Evolutionary conservation across 2,113 vertebrate species (phyloP).

Genomic region (Cyanocitta stelleri): DNA sequence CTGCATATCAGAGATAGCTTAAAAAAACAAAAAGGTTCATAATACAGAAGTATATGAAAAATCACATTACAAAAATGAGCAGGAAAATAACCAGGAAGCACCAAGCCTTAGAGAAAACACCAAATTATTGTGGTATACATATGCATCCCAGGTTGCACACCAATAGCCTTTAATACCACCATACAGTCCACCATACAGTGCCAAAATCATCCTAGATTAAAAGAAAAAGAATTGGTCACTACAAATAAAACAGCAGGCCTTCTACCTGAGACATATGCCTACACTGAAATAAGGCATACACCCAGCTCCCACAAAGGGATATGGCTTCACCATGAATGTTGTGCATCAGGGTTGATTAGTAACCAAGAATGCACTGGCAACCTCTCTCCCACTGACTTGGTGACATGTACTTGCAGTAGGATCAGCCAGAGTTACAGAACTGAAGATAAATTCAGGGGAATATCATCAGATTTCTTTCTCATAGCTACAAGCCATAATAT

Average conservation of each 20-base stretch:
- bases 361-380: rapidly evolving
- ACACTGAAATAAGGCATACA: neutral
- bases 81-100: constrained; percentile 39
- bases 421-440: neutral
- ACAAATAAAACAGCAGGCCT: neutral
- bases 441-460: neutral
- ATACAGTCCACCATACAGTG: neutral
- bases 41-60: constrained; percentile 60
- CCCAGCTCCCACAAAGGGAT: neutral
- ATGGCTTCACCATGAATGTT: neutral
- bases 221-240: neutral
- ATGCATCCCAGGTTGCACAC: neutral
- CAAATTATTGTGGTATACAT: neutral
- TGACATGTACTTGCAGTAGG: neutral
- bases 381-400: neutral
- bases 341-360: rapidly evolving
- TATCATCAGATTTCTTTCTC: neutral
- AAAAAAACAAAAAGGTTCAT: constrained; percentile 58
- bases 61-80: constrained; percentile 38
- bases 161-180: neutral
- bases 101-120: neutral
- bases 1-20: constrained; percentile 75
- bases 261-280: neutral
- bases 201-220: neutral
- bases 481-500: neutral